A percentile compares a stretch with the other conserved stretches of the same genome.
These are phyloP conservation scores for Parasteatoda lunata DNA, from an alignment of 2,888 invertebrate species.

Conservation along the genomic window DNA sequence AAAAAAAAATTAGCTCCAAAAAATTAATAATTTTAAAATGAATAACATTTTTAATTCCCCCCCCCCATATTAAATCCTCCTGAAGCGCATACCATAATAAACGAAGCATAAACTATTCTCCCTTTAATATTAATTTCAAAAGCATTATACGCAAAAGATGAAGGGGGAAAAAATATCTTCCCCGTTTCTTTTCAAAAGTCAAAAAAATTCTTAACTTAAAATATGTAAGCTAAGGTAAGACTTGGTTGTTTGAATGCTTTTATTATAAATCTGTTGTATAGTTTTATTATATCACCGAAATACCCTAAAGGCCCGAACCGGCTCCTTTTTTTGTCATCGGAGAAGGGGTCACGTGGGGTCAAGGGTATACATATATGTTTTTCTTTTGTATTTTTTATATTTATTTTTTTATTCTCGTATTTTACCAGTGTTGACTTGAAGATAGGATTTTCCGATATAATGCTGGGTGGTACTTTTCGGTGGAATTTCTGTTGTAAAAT, in stretches of 20 bases:
- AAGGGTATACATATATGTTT: constrained; percentile 36
- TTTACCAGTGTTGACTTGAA: constrained; percentile 39
- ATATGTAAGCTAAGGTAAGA: neutral
- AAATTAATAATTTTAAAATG: too few species aligned
- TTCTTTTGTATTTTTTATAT: constrained; percentile 1
- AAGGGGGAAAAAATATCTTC: too few species aligned
- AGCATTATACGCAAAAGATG: too few species aligned
- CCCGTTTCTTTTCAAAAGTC: too few species aligned
- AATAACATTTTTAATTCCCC: too few species aligned
- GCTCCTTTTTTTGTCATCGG: constrained; percentile 37
- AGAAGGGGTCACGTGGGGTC: constrained; percentile 25
- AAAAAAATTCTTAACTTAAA: neutral
- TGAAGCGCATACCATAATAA: too few species aligned
- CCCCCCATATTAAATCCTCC: too few species aligned
- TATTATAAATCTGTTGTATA: neutral
- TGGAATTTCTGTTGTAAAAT: too few species aligned
- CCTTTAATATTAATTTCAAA: too few species aligned
- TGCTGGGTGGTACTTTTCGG: constrained; percentile 17
- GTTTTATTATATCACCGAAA: neutral
- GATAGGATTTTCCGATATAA: constrained; percentile 40
- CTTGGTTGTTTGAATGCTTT: neutral
- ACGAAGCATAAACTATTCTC: too few species aligned
- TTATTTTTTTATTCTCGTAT: neutral
- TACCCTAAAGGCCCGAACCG: neutral
- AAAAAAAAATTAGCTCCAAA: too few species aligned